A percentile compares a stretch with the other conserved stretches of the same genome.
phyloP scores from a whole-genome alignment of 2,113 vertebrate species.

The Peromyscus maniculatus region DNA sequence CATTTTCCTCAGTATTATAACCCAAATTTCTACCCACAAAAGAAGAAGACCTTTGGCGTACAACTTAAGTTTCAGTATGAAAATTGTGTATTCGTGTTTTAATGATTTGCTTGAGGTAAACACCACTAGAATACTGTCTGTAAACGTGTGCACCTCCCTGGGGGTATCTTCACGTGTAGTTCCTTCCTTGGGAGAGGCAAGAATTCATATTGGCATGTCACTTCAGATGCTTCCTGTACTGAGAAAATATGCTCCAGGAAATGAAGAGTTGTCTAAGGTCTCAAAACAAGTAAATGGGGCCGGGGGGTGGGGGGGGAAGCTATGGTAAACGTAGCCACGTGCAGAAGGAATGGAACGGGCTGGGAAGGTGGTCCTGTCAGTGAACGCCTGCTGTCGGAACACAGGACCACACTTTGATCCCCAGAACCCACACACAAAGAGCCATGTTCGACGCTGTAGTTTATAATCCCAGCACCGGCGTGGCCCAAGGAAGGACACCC shows the following conservation, averaged over 20 bases:
- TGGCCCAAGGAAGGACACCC: background rate
- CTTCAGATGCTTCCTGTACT: background rate
- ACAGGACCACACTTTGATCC: background rate
- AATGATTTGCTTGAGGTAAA: slow-evolving; percentile 26
- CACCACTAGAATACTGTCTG: background rate
- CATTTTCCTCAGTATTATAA: background rate
- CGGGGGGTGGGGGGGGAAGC: background rate
- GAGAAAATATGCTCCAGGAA: background rate
- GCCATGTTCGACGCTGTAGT: no score
- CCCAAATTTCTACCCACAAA: background rate
- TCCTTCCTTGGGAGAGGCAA: background rate
- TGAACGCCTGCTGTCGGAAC: background rate
- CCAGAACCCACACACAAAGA: background rate
- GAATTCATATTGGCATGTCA: background rate
- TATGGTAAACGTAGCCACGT: background rate
- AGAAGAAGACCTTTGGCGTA: background rate
- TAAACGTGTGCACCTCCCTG: background rate
- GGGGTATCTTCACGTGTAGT: background rate
- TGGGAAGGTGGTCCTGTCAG: background rate
- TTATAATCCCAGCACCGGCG: background rate
- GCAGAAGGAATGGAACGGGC: background rate
- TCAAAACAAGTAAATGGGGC: background rate
- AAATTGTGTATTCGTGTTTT: background rate
- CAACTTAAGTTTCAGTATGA: background rate
- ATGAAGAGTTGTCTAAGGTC: slow-evolving; percentile 20